Base-by-base conservation (phyloP, 1,140 invertebrate species). In the Asbolus verrucosus region DNA sequence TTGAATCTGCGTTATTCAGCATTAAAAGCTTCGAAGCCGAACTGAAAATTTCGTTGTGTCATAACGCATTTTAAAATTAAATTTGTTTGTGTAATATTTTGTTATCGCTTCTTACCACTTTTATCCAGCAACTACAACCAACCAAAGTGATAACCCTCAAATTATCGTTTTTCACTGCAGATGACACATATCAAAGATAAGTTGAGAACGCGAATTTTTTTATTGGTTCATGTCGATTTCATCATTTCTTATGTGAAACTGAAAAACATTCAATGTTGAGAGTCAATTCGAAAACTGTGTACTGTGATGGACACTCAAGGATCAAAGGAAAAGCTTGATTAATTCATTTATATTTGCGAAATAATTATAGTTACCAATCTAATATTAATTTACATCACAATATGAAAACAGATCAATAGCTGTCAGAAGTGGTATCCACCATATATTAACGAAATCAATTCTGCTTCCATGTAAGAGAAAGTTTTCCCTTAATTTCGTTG, bases 101-200 rank as follows among this genome's bases (percentile, higher is more conserved):
- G 46, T 21, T 54, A 54, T 54, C 46, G n/a, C 24, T 54, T 21
- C 19, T 54, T 54, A 24, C n/a, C 46, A 54, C 46, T 54, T 38
- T 54, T 54, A 54, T 54, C 46, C 46, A 54, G 27, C 46, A 21
- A 54, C 21, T 54, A 54, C 46, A 27, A 54, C 14, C 46, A 27
- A 54, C 14, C 46, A 13, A 54, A 54, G 41, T 54, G 46, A 54
- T 54, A 54, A 54, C 46, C 46, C 46, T 54, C 21, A 54, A 54
- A 54, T 54, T 54, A 54, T 54, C 46, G 46, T 54, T 54, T 54
- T 54, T 21, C 21, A 54, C 46, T 54, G 46, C 46, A 54, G 46
- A 54, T 54, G 46, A 54, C 46, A 54, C 46, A 54, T 54, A 54
- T 54, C 46, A 54, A 54, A 30, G 46, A 54, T 54, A 54, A 54